Evolutionary conservation across 2,113 vertebrate genomes (phyloP).

Genomic region (Passer domesticus): DNA sequence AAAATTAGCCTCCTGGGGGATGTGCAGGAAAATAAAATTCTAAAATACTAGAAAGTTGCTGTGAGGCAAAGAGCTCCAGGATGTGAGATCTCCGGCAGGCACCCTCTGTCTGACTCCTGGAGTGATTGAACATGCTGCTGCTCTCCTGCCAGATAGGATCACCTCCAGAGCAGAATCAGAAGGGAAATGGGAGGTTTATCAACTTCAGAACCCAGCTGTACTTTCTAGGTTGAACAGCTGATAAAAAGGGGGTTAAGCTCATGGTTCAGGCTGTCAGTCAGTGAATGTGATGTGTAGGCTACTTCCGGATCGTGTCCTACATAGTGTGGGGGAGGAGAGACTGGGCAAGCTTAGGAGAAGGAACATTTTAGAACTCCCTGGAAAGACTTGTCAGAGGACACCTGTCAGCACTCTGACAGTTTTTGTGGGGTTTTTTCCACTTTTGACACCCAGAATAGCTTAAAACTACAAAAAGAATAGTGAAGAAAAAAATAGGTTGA

Average conservation of each 20-base stretch:
- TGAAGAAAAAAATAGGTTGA: background rate
- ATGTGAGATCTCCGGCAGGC: background rate
- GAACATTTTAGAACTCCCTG: background rate
- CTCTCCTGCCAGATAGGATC: background rate
- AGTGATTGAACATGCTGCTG: background rate
- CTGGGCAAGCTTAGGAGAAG: background rate
- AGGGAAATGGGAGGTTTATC: slow-evolving; percentile 11
- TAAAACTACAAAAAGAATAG: background rate
- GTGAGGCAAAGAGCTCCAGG: background rate
- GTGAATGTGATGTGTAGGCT: background rate
- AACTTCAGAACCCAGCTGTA: background rate
- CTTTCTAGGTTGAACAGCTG: slow-evolving; percentile 10
- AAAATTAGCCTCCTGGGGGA: slow-evolving; percentile 37
- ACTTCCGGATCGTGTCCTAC: background rate
- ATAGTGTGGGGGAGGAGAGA: background rate
- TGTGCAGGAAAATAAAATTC: background rate
- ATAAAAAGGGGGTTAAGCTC: slow-evolving; percentile 32
- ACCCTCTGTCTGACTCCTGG: background rate
- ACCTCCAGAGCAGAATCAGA: background rate
- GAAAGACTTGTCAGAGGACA: slow-evolving; percentile 16
- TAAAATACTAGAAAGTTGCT: background rate
- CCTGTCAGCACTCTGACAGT: background rate
- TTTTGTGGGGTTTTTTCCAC: background rate
- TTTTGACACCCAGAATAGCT: background rate
- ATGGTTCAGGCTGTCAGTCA: slow-evolving; percentile 13